phyloP scores from a whole-genome alignment of 1,140 invertebrate genomes.

The Streblospio benedicti region DNA sequence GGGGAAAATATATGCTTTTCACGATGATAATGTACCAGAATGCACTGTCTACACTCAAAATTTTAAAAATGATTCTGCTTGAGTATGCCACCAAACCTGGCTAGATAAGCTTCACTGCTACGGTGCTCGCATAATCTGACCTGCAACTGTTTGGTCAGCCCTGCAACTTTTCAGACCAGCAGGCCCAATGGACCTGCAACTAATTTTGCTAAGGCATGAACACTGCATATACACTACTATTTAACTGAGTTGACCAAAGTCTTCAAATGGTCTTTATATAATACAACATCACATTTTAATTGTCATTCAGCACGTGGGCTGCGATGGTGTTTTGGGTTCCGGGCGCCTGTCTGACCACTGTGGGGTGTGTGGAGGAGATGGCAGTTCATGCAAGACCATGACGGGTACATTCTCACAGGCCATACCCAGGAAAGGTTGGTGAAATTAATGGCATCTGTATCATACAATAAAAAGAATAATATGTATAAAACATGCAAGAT shows the following conservation, averaged over 20 bases:
- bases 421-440: too few species aligned
- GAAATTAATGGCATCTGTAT: too few species aligned
- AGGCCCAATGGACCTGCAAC: neutral
- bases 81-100: too few species aligned
- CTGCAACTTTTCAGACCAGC: neutral
- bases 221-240: neutral
- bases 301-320: constrained; percentile 58
- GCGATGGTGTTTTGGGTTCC: constrained; percentile 71
- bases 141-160: neutral
- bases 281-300: neutral
- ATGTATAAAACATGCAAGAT: too few species aligned
- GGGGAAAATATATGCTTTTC: too few species aligned
- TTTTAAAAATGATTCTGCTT: too few species aligned
- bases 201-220: neutral
- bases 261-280: neutral
- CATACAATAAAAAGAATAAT: too few species aligned
- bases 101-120: too few species aligned
- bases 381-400: constrained; percentile 57
- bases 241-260: neutral
- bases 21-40: too few species aligned
- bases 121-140: too few species aligned
- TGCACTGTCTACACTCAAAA: too few species aligned
- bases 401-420: constrained; percentile 11
- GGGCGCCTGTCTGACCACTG: constrained; percentile 65
- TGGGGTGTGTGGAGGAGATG: constrained; percentile 74